These are phyloP conservation scores for Hydrocynus forskahlii DNA, from an alignment of 2,797 vertebrate species.

Conservation along the genomic window DNA sequence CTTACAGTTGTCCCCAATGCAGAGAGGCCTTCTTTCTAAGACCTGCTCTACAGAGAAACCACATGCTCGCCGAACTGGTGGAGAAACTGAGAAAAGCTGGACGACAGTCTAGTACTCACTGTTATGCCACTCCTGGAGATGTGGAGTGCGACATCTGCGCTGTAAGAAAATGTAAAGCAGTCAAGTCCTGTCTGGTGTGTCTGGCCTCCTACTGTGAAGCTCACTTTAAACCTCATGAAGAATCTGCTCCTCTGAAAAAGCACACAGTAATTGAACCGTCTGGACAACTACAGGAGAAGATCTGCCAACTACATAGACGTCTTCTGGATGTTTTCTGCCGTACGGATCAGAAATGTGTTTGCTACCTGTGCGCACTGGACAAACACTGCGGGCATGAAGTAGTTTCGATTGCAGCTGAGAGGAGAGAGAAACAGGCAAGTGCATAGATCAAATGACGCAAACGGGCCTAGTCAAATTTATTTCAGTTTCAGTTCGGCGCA, in stretches of 20 bases:
- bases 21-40: slow-evolving; percentile 57
- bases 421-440: slow-evolving; percentile 63
- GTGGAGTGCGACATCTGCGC: slow-evolving; percentile 38
- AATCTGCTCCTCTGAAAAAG: slow-evolving; percentile 54
- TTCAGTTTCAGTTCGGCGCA: too few species aligned
- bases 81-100: slow-evolving; percentile 48
- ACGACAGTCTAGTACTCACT: slow-evolving; percentile 6
- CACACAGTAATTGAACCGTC: slow-evolving; percentile 63
- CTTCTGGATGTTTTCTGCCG: slow-evolving; percentile 44
- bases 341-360: slow-evolving; percentile 40
- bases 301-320: slow-evolving; percentile 35
- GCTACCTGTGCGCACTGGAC: slow-evolving; percentile 59
- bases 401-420: slow-evolving; percentile 23
- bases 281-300: slow-evolving; percentile 43
- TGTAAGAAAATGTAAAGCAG: slow-evolving; percentile 52
- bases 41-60: slow-evolving; percentile 64
- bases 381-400: slow-evolving; percentile 38
- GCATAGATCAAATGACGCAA: not conserved
- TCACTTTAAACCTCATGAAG: slow-evolving; percentile 32
- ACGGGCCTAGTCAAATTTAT: too few species aligned
- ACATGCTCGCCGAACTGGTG: slow-evolving; percentile 51
- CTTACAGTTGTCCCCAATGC: slow-evolving; percentile 55
- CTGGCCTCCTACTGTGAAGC: slow-evolving; percentile 2
- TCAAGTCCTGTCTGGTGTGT: slow-evolving; percentile 52
- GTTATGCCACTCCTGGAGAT: slow-evolving; percentile 26